Conservation (phyloP, 2,797 vertebrate species). For the Aselliscus stoliczkanus region DNA sequence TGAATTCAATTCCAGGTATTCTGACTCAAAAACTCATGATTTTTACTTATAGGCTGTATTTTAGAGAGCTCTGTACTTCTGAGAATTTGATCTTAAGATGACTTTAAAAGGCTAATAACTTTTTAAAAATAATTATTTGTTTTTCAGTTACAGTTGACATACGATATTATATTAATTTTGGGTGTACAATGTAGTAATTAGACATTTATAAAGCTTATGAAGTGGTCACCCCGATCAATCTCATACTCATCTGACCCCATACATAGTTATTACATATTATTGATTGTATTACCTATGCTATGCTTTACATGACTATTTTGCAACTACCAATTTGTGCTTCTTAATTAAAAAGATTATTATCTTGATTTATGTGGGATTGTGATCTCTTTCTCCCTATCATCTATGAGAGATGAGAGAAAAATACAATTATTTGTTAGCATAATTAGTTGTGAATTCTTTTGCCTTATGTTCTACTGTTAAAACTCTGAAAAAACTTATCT, state of each 20-base stretch:
- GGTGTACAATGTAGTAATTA: too few species aligned
- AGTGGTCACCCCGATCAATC: too few species aligned
- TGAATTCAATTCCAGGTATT: not conserved
- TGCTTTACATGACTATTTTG: too few species aligned
- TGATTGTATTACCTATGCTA: too few species aligned
- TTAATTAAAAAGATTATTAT: not conserved
- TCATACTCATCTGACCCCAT: too few species aligned
- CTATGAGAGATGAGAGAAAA: not conserved
- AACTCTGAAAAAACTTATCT: not conserved
- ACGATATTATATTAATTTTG: too few species aligned
- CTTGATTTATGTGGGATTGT: not conserved
- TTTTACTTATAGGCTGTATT: not conserved
- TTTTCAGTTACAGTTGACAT: too few species aligned
- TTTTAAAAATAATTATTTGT: too few species aligned
- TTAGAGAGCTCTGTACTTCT: not conserved
- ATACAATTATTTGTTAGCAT: not conserved
- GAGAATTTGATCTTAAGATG: not conserved
- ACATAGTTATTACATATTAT: too few species aligned
- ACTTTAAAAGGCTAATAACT: not conserved
- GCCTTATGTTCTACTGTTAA: not conserved
- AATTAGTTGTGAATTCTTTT: conserved; percentile 26
- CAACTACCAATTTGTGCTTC: too few species aligned
- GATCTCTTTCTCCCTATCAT: not conserved
- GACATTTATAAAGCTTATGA: too few species aligned
- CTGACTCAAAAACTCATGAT: not conserved